A percentile compares a stretch with the other conserved stretches of the same genome.
Conservation (phyloP, 2,113 vertebrate genomes). For the Dipodomys ordii region DNA sequence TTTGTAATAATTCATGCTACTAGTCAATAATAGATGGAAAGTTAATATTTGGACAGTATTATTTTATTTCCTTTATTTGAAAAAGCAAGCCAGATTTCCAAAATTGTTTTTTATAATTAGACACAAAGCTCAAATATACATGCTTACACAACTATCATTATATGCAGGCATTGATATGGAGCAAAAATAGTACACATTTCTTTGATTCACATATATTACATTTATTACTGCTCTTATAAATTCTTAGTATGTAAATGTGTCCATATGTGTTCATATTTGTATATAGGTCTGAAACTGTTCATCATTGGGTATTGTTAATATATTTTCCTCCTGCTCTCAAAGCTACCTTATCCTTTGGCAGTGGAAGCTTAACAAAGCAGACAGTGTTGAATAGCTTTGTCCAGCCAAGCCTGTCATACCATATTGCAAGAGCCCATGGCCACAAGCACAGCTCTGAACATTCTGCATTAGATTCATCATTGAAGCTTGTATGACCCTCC, state of each 20-base stretch:
- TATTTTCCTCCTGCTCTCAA: background rate
- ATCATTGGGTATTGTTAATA: rapidly evolving
- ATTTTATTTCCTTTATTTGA: background rate
- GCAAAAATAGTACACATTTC: background rate
- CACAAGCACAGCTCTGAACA: rapidly evolving
- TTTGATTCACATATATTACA: background rate
- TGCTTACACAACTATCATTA: background rate
- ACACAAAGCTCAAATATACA: background rate
- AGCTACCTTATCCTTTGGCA: background rate
- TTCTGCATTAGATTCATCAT: rapidly evolving
- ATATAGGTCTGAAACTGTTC: background rate
- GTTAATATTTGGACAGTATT: background rate
- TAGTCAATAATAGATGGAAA: background rate
- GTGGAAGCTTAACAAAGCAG: background rate
- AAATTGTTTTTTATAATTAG: background rate
- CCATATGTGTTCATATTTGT: background rate
- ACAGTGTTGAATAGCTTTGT: rapidly evolving
- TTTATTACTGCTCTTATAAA: background rate
- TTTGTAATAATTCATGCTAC: background rate
- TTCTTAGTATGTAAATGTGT: background rate
- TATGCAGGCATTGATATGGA: background rate
- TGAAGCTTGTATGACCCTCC: background rate
- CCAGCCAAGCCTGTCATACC: rapidly evolving
- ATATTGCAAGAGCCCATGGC: rapidly evolving
- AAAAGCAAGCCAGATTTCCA: background rate